Conservation (phyloP, 2,888 invertebrate genomes). For the Cerastoderma edule region DNA sequence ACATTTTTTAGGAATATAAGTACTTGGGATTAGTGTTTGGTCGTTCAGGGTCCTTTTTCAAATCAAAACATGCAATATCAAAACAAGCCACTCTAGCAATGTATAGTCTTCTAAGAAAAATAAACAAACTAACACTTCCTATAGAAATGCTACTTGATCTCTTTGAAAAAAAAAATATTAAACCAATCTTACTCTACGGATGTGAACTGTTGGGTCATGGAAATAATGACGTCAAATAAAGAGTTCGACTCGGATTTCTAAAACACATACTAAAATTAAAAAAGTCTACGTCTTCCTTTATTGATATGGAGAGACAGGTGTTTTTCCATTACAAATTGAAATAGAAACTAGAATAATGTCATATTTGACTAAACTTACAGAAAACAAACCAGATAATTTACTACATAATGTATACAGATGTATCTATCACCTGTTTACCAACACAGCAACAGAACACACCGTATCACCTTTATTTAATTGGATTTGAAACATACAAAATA, state of each 20-base stretch:
- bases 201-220: constrained; percentile 33
- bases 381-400: not conserved
- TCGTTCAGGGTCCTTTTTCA: not conserved
- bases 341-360: constrained; percentile 9
- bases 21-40: constrained; percentile 25
- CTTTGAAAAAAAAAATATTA: constrained; percentile 27
- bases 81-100: constrained; percentile 11
- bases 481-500: constrained; percentile 8
- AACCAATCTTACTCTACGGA: constrained; percentile 30
- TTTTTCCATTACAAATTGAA: constrained; percentile 9
- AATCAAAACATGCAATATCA: constrained; percentile 21
- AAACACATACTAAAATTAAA: constrained; percentile 18
- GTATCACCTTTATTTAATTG: not conserved
- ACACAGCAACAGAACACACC: not conserved
- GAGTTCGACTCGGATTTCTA: constrained; percentile 28
- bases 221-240: constrained; percentile 24
- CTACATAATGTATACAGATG: not conserved
- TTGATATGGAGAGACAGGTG: constrained; percentile 16
- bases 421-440: not conserved
- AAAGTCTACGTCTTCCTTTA: constrained; percentile 17
- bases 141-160: constrained; percentile 26
- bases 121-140: constrained; percentile 5
- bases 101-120: constrained; percentile 25
- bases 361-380: not conserved
- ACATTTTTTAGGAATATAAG: constrained; percentile 28